phyloP scores from a whole-genome alignment of 2,888 invertebrate species.

The Neoscelio sp. region DNA sequence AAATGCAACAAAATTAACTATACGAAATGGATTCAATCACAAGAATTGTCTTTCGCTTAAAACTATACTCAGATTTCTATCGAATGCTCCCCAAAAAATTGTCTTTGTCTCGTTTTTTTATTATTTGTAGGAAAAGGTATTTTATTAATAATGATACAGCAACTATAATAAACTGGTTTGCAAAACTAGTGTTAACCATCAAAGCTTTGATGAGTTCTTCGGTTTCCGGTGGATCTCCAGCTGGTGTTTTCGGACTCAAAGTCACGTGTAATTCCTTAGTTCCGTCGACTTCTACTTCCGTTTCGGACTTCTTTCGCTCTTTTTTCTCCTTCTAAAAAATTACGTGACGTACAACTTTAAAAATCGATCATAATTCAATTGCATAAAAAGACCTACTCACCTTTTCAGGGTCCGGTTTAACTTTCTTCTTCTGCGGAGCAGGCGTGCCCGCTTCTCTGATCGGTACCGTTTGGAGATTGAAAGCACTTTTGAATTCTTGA shows the following conservation, averaged over 20 bases:
- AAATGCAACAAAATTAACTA: too few species aligned
- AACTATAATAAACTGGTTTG: conserved; percentile 35
- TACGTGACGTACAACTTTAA: background rate
- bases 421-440: conserved; percentile 84
- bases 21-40: too few species aligned
- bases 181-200: conserved; percentile 82
- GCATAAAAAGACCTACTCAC: conserved; percentile 58
- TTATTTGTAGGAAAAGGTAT: conserved; percentile 69
- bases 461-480: conserved; percentile 80
- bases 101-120: conserved; percentile 10
- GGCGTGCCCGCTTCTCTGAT: conserved; percentile 77
- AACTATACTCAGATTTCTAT: too few species aligned
- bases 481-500: conserved; percentile 89
- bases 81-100: too few species aligned
- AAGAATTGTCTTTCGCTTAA: too few species aligned
- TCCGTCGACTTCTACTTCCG: conserved; percentile 87
- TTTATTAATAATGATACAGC: conserved; percentile 77
- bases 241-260: conserved; percentile 91
- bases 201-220: conserved; percentile 94
- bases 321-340: conserved; percentile 78
- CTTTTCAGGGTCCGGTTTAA: conserved; percentile 81
- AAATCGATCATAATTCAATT: background rate
- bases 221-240: conserved; percentile 95
- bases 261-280: conserved; percentile 91
- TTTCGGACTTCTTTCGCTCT: conserved; percentile 84